phyloP scores from a whole-genome alignment of 2,113 vertebrate species.

The Tursiops truncatus region DNA sequence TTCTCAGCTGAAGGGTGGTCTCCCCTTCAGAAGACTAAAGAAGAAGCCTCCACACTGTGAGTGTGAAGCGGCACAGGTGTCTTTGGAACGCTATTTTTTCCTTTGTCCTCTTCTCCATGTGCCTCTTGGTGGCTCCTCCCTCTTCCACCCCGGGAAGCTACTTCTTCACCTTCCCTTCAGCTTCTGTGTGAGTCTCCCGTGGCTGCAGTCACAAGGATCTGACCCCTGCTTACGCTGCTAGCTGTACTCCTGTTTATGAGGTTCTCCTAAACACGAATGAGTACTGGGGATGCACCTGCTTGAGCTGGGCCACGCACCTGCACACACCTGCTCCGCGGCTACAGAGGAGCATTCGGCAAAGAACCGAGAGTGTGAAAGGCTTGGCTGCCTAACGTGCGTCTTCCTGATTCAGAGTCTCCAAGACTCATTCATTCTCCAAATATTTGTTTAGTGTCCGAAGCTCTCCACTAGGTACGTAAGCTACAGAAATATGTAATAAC shows the following conservation, averaged over 20 bases:
- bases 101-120: not conserved
- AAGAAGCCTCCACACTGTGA: fast-evolving
- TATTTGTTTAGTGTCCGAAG: constrained; percentile 29
- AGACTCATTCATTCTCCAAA: constrained; percentile 45
- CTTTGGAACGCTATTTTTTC: not conserved
- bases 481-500: not conserved
- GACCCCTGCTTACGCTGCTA: not conserved
- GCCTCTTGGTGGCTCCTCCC: not conserved
- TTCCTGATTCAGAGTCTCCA: not conserved
- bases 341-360: fast-evolving
- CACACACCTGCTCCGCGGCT: not conserved
- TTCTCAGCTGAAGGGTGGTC: not conserved
- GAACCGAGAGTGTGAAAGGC: fast-evolving
- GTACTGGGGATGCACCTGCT: no score
- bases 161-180: not conserved
- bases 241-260: not conserved
- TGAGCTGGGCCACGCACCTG: not conserved
- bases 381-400: not conserved
- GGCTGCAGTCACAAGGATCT: not conserved
- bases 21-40: not conserved
- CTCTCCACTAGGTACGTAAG: not conserved
- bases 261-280: not conserved
- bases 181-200: not conserved
- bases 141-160: not conserved
- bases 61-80: no score